phyloP scores from a whole-genome alignment of 2,113 vertebrate genomes.

The Holacanthus passer region DNA sequence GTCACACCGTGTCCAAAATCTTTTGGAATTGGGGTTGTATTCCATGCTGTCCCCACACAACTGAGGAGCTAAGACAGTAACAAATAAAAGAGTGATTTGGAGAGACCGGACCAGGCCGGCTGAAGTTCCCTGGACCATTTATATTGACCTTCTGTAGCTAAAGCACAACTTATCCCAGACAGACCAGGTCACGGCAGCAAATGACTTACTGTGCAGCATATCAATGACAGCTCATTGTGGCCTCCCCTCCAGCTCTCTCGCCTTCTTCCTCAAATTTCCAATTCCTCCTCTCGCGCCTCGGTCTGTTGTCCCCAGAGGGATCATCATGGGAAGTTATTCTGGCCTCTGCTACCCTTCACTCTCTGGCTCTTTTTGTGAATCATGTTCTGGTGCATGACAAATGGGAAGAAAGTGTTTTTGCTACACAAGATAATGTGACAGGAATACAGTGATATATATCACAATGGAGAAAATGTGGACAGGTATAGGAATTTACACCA shows the following conservation, averaged over 20 bases:
- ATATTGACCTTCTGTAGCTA: neutral
- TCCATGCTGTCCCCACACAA: neutral
- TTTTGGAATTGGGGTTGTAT: too few relatives aligned
- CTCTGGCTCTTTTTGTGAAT: constrained; percentile 19
- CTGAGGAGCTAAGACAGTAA: neutral
- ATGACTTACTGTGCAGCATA: neutral
- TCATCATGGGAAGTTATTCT: constrained; percentile 23
- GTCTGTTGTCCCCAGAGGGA: constrained; percentile 15
- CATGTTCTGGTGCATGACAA: constrained; percentile 1
- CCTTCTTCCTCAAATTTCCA: constrained; percentile 38
- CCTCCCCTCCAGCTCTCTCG: constrained; percentile 17
- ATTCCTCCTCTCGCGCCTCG: neutral
- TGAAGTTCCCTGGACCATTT: neutral
- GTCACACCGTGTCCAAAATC: too few relatives aligned
- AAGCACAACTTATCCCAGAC: constrained; percentile 7
- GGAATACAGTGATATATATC: neutral
- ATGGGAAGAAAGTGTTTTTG: constrained; percentile 2
- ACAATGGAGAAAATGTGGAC: neutral
- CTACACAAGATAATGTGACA: neutral
- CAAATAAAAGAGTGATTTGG: constrained; percentile 16
- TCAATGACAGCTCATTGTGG: constrained; percentile 1
- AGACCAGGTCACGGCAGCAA: constrained; percentile 10
- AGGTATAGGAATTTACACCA: neutral
- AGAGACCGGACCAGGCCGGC: neutral
- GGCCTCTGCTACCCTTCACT: neutral